These are phyloP conservation scores for Trididemnum nubilum DNA, from an alignment of 23 tunicate genomes.

Conservation along the genomic window DNA sequence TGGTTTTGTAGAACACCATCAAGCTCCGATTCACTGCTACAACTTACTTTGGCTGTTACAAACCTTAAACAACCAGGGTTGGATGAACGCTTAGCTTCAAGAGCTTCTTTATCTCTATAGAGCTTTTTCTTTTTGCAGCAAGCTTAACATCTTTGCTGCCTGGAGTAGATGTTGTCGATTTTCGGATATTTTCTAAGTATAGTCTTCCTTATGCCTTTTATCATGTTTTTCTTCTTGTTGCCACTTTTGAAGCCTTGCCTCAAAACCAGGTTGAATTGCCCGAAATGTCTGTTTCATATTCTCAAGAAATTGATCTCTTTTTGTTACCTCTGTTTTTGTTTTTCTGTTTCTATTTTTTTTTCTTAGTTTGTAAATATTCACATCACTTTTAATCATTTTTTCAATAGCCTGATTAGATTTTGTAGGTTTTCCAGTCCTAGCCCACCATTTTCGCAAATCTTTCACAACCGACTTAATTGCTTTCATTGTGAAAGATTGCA, in stretches of 20 bases:
- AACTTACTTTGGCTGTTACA: background rate
- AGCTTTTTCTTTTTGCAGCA: background rate
- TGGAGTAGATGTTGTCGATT: background rate
- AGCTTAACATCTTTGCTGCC: background rate
- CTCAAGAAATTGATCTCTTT: background rate
- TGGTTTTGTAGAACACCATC: background rate
- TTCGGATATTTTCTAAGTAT: slow-evolving; percentile 7
- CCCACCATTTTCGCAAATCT: slow-evolving; percentile 10
- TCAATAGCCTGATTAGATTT: slow-evolving; percentile 9
- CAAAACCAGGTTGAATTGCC: slow-evolving; percentile 1
- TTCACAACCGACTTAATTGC: background rate
- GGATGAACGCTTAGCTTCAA: slow-evolving; percentile 4
- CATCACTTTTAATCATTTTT: background rate
- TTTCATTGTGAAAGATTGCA: background rate
- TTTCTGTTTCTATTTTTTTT: slow-evolving; percentile 5
- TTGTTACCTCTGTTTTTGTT: background rate
- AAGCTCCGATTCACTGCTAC: background rate
- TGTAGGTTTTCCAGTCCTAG: background rate
- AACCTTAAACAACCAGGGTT: background rate
- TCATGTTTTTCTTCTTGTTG: background rate
- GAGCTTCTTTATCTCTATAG: background rate
- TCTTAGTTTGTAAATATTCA: slow-evolving; percentile 1
- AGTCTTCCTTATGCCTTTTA: slow-evolving; percentile 10
- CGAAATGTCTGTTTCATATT: slow-evolving; percentile 9
- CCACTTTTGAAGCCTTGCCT: background rate